Conservation (phyloP, 2,797 vertebrate genomes). For the Acomys russatus region DNA sequence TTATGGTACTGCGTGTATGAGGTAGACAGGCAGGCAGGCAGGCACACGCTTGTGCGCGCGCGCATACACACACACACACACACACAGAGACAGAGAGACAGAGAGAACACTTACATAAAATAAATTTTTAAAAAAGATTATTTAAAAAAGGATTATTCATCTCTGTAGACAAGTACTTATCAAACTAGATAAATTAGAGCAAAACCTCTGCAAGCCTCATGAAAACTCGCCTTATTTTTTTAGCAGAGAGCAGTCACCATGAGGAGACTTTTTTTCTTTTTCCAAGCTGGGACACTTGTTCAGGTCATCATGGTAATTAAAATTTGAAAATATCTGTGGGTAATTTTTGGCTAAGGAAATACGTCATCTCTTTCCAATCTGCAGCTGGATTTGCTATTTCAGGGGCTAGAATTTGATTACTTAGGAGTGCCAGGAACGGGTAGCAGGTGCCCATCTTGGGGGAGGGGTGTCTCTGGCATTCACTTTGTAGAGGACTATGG, state of each 20-base stretch:
- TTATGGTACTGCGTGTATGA: neutral
- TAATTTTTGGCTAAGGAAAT: neutral
- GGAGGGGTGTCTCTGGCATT: neutral
- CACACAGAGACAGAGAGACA: neutral
- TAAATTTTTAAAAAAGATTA: neutral
- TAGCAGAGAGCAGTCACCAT: neutral
- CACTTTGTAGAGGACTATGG: too few relatives aligned
- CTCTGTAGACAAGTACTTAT: conserved; percentile 53
- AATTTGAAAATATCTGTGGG: neutral
- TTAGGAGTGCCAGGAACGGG: fast-evolving
- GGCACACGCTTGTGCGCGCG: too few relatives aligned
- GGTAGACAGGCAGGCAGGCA: neutral
- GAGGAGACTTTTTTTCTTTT: neutral
- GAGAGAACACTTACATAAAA: neutral
- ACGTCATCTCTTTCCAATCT: neutral
- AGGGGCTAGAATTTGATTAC: neutral
- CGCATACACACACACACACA: too few relatives aligned
- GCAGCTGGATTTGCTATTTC: neutral
- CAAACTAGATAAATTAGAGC: conserved; percentile 69
- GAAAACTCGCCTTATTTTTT: neutral
- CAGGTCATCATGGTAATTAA: neutral
- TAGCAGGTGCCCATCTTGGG: neutral
- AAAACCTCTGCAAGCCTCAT: neutral
- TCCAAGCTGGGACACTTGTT: neutral
- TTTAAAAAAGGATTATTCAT: conserved; percentile 46